These are phyloP conservation scores for Xylocopa sonorina DNA, from an alignment of 1,140 invertebrate species.

Conservation along the genomic window DNA sequence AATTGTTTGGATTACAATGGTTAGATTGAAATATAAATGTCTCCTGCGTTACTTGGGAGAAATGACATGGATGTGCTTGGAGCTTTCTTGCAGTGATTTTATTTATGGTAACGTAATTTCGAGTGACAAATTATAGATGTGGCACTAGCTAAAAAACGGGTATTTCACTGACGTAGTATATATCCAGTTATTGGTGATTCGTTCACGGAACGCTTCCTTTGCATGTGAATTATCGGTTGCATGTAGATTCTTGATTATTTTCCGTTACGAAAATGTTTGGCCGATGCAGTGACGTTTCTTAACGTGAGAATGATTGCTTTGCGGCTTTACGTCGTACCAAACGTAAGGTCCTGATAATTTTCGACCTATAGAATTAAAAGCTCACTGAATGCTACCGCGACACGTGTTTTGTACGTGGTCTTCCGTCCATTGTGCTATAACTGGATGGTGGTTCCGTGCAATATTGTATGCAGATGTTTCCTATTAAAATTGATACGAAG, in stretches of 20 bases:
- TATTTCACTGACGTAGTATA: neutral
- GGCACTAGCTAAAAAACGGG: neutral
- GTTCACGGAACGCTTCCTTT: neutral
- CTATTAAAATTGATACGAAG: too few species aligned
- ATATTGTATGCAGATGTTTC: neutral
- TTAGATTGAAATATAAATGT: neutral
- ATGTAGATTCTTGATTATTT: slow-evolving; percentile 31
- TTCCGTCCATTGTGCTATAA: neutral
- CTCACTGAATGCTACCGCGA: neutral
- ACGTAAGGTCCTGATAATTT: neutral
- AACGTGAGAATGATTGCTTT: neutral
- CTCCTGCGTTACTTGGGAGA: neutral
- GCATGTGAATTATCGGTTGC: neutral
- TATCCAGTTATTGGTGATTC: neutral
- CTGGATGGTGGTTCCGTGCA: neutral
- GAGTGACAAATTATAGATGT: neutral
- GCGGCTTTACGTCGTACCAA: neutral
- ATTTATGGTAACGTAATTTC: neutral
- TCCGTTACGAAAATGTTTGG: neutral
- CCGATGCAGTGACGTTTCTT: neutral
- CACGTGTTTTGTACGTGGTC: neutral
- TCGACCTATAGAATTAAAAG: slow-evolving; percentile 13
- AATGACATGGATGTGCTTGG: neutral
- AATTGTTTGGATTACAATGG: neutral
- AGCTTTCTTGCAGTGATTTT: neutral